phyloP scores from a whole-genome alignment of 2,888 invertebrate genomes.

The Dexiosoma caninum region DNA sequence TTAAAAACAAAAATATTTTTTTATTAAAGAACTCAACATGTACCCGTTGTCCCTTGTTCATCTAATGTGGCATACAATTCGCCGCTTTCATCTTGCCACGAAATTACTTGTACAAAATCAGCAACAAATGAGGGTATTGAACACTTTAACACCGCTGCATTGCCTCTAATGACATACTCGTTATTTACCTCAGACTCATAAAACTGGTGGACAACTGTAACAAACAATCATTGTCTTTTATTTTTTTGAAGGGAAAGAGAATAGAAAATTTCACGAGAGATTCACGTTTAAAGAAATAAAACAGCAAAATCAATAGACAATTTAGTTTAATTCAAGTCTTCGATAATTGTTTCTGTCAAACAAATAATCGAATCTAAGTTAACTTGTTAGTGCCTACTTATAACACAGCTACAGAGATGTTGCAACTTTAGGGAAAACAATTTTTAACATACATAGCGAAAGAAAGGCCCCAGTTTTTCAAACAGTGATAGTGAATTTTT shows the following conservation, averaged over 20 bases:
- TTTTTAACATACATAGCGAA: too few relatives aligned
- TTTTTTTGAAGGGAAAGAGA: conserved; percentile 2
- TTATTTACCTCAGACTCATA: conserved; percentile 86
- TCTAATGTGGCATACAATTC: conserved; percentile 75
- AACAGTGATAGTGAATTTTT: too few relatives aligned
- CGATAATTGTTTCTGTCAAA: too few relatives aligned
- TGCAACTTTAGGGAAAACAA: not conserved
- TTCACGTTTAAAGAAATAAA: not conserved
- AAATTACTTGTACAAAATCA: conserved; percentile 84
- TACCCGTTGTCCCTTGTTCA: conserved; percentile 69
- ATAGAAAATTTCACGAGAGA: conserved; percentile 5
- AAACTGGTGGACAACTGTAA: conserved; percentile 83
- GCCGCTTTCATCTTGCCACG: conserved; percentile 83
- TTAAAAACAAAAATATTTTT: not conserved
- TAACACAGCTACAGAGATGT: not conserved
- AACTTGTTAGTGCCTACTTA: not conserved
- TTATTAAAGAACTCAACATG: not conserved
- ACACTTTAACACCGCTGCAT: conserved; percentile 85
- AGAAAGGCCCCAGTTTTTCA: too few relatives aligned
- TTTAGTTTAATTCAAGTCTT: conserved; percentile 13
- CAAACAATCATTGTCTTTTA: not conserved
- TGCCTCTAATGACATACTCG: conserved; percentile 86
- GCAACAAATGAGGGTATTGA: conserved; percentile 87
- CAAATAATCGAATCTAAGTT: too few relatives aligned
- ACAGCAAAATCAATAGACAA: conserved; percentile 23